Evolutionary conservation across 2,888 invertebrate species (phyloP), one percentile per base, ranked within the genome.

Genomic region (Siphlonurus alternatus): DNA sequence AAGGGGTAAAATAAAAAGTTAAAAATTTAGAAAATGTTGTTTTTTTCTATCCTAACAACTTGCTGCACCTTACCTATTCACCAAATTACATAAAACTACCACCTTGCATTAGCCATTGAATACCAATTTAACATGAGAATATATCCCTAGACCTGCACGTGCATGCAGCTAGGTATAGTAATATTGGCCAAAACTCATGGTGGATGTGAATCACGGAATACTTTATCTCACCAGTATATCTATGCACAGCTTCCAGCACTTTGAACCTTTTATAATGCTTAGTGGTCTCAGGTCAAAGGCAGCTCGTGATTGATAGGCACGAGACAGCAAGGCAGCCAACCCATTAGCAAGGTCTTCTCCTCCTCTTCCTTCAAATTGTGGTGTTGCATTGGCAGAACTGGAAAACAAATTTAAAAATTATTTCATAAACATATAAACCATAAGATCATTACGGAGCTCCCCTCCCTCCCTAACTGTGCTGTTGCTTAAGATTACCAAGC

Each of bases 381-480:
- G 95, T 1, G 94, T 89, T 1, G 97, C 98, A 82, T 95, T 97
- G 7, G 97, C 97, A 23, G 97, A 97, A 76, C 95, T 94, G 70
- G 59, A 70, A 73, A 61, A 59, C 73, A 74, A 67, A 38, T n/a
- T 66, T 62, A 66, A 56, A 22, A 65, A 54, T 59, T 61, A 62
- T 23, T 24, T 15, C 63, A 53, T 22, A 54, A 53, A 59, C 24
- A 56, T 20, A 23, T 51, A 62, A 25, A 7, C 22, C 59, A 56
- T 60, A 63, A 18, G 51, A 7, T 2, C 15, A 61, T 10, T n/a
- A 38, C n/a, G 19, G 7, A 18, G 7, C 22, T 22, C 22, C 59
- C 59, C 19, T 7, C 59, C 22, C 19, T n/a, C n/a, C n/a, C n/a
- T n/a, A n/a, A n/a, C n/a, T n/a, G n/a, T n/a, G n/a, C n/a, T n/a